Percentiles rank a stretch among this genome's conserved stretches.
These are phyloP conservation scores for Cardiocondyla obscurior DNA, from an alignment of 1,140 invertebrate genomes.

Conservation along the genomic window DNA sequence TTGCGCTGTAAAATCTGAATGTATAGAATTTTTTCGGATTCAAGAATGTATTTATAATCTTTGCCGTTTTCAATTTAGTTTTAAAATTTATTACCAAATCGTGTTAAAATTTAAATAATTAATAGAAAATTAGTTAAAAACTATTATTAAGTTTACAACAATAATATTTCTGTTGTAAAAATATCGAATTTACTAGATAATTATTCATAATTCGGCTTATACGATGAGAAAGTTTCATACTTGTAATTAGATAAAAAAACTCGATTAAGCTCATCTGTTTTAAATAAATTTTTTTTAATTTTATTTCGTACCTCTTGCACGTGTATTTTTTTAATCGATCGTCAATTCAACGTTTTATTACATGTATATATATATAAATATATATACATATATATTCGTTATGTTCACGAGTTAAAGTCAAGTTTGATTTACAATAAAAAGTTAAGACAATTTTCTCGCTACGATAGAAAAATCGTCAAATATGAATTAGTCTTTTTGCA, in stretches of 20 bases:
- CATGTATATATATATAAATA: too few relatives aligned
- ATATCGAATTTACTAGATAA: slow-evolving; percentile 23
- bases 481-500: neutral
- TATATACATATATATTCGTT: neutral
- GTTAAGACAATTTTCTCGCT: neutral
- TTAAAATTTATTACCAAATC: neutral
- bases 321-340: slow-evolving; percentile 10
- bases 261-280: slow-evolving; percentile 43
- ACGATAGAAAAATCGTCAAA: neutral
- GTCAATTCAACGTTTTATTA: neutral
- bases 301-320: slow-evolving; percentile 17
- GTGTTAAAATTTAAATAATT: neutral
- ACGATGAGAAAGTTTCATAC: slow-evolving; percentile 28
- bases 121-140: neutral
- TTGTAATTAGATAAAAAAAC: slow-evolving; percentile 37
- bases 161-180: slow-evolving; percentile 38
- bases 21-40: neutral
- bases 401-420: neutral
- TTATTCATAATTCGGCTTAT: slow-evolving; percentile 39
- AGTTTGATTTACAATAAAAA: neutral
- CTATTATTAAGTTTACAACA: slow-evolving; percentile 29
- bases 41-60: slow-evolving; percentile 7
- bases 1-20: neutral
- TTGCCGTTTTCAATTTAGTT: neutral
- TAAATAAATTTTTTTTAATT: slow-evolving; percentile 54